Conservation (phyloP, 2,888 invertebrate species). For the Polia nebulosa region DNA sequence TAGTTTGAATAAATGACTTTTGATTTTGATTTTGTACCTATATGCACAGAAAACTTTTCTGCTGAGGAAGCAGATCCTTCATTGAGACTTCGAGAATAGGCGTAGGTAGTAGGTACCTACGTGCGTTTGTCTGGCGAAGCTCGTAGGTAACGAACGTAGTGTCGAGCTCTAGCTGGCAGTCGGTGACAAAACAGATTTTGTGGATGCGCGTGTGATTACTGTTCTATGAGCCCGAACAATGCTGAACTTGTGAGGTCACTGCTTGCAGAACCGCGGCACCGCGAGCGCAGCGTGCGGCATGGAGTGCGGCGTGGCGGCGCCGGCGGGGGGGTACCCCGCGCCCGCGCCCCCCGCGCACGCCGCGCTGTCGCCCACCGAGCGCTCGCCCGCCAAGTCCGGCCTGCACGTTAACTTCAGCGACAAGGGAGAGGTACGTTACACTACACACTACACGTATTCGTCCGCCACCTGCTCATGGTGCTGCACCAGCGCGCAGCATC, state of each 20-base stretch:
- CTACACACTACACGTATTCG: neutral
- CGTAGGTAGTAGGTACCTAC: too few species aligned
- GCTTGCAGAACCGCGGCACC: conserved; percentile 81
- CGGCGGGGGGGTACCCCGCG: conserved; percentile 83
- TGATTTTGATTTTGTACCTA: too few species aligned
- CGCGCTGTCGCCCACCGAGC: conserved; percentile 92
- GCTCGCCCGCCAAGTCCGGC: conserved; percentile 95
- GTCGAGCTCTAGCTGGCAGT: too few species aligned
- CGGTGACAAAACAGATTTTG: too few species aligned
- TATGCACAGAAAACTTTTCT: too few species aligned
- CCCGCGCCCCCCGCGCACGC: conserved; percentile 83
- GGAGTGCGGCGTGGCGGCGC: conserved; percentile 76
- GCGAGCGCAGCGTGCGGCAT: conserved; percentile 71
- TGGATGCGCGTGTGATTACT: too few species aligned
- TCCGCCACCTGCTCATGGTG: neutral
- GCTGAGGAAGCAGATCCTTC: too few species aligned
- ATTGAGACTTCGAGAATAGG: too few species aligned
- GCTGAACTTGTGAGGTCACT: conserved; percentile 14
- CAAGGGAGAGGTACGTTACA: conserved; percentile 93
- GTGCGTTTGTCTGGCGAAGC: too few species aligned
- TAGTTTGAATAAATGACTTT: too few species aligned
- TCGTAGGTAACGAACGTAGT: too few species aligned
- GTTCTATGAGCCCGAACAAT: too few species aligned
- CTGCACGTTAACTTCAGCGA: conserved; percentile 97
- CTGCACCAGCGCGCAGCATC: neutral